These are phyloP conservation scores for Drosophila grimshawi DNA, from an alignment of 1,140 invertebrate species.

Conservation along the genomic window DNA sequence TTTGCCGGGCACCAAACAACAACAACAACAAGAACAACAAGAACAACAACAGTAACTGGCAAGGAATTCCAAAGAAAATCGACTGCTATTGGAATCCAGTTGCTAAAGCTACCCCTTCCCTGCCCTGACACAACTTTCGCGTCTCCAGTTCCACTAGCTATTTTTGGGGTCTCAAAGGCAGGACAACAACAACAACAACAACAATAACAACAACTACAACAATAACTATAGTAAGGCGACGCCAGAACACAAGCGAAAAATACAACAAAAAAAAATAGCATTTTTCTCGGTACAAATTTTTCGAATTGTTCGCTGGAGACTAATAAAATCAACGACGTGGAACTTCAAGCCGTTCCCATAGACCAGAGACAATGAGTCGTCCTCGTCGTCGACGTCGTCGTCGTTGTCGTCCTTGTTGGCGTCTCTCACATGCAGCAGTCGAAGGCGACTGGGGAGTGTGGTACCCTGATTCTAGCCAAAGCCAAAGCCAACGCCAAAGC, in stretches of 20 bases:
- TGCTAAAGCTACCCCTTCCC: conserved; percentile 6
- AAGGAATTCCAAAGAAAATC: conserved; percentile 78
- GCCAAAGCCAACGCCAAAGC: conserved; percentile 21
- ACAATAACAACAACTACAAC: conserved; percentile 52
- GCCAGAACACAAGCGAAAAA: conserved; percentile 37
- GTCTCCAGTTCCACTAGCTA: conserved; percentile 32
- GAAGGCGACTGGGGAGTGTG: not conserved
- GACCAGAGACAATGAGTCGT: conserved; percentile 79
- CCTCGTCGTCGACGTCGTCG: conserved; percentile 41
- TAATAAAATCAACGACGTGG: conserved; percentile 84
- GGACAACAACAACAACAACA: conserved; percentile 49
- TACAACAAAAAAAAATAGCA: conserved; percentile 42
- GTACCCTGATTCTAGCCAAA: not conserved
- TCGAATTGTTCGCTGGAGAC: conserved; percentile 84
- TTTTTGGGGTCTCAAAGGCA: conserved; percentile 54
- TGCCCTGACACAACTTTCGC: not conserved
- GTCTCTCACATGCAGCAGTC: conserved; percentile 24
- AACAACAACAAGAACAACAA: conserved; percentile 42
- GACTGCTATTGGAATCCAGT: conserved; percentile 78
- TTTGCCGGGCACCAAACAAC: conserved; percentile 51
- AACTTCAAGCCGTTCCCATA: conserved; percentile 83
- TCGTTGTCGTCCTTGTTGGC: conserved; percentile 7
- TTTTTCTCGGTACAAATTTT: conserved; percentile 82
- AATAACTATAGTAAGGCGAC: conserved; percentile 38
- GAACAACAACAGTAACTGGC: conserved; percentile 38